A percentile compares a stretch with the other conserved stretches of the same genome.
phyloP scores from a whole-genome alignment of 1,140 invertebrate genomes.

The Drosophila ercepeae region DNA sequence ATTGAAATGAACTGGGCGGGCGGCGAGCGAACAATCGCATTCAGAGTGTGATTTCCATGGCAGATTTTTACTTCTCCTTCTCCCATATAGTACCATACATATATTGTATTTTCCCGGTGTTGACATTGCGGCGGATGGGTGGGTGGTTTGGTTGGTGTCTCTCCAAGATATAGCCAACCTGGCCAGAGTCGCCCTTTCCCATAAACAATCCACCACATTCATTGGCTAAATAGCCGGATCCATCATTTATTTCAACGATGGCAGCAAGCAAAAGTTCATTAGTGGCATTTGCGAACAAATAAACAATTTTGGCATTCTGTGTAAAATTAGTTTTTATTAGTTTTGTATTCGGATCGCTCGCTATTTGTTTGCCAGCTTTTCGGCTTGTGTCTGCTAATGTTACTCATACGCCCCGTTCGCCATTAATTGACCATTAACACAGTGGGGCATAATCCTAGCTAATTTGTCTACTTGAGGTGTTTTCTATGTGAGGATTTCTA shows the following conservation, averaged over 20 bases:
- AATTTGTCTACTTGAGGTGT: constrained; percentile 5
- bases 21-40: constrained; percentile 59
- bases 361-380: constrained; percentile 52
- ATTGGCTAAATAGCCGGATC: constrained; percentile 7
- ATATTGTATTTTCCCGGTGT: constrained; percentile 25
- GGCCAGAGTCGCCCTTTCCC: constrained; percentile 18
- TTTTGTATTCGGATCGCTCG: constrained; percentile 44
- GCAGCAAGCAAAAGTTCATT: constrained; percentile 55
- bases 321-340: constrained; percentile 73
- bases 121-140: constrained; percentile 33
- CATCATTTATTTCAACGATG: constrained; percentile 25
- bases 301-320: constrained; percentile 67
- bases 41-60: constrained; percentile 61
- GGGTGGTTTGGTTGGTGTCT: constrained; percentile 4
- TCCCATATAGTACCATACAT: too few species aligned
- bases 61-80: constrained; percentile 42
- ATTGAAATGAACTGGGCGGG: constrained; percentile 18
- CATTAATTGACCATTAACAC: constrained; percentile 35
- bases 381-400: constrained; percentile 32
- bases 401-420: constrained; percentile 29
- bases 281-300: constrained; percentile 61
- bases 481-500: constrained; percentile 1
- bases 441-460: constrained; percentile 1
- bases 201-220: constrained; percentile 3
- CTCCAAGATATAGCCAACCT: constrained; percentile 18